Base-by-base conservation (phyloP, 2,113 vertebrate genomes). In the Rattus rattus region DNA sequence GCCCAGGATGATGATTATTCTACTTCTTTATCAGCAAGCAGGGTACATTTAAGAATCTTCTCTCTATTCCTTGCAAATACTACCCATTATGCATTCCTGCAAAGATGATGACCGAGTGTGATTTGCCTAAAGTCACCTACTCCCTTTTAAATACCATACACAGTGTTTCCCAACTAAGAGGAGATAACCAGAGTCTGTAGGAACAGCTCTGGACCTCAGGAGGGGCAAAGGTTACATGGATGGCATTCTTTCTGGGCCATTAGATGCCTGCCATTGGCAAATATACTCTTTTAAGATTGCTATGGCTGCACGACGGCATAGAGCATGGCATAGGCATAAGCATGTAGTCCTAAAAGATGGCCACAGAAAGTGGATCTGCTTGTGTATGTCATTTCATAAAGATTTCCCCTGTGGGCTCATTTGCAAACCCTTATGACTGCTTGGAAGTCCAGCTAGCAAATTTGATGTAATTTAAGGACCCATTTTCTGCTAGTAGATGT, bases 251-350 rank as follows among this genome's bases (percentile, higher is more conserved):
- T 98, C 97, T 99, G 99, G 59, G 98, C 95, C 59, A 99, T 98
- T 94, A 99, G 97, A 19, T 99, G 99, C 94, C 98, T 99, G 49
- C 99, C 99, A 0, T 99, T 99, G 0, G 99, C 99, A 1, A 99
- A 99, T 96, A 99, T 98, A 98, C 99, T 99, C 99, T 99, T 43
- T 43, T 43, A 99, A 3, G 99, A 99, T 97, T 99, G 99, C 98
- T 99, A 99, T 3, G 98, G 98, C 96, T 99, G 99, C 97, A 99
- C 95, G 33, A 98, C 98, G 30, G 65, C 56, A 94, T 95, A 36
- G 99, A 98, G 98, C 99, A 99, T 98, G 99, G 90, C 99, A 99
- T 98, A 99, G 28, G 17, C 9, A 56, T 56, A 43, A 3, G 43
- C 43, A 43, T 43, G 33, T 81, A 33, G 52, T 81, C 33, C 52